phyloP scores from a whole-genome alignment of 2,113 vertebrate genomes.

The Hypocryptadius cinnamomeus region DNA sequence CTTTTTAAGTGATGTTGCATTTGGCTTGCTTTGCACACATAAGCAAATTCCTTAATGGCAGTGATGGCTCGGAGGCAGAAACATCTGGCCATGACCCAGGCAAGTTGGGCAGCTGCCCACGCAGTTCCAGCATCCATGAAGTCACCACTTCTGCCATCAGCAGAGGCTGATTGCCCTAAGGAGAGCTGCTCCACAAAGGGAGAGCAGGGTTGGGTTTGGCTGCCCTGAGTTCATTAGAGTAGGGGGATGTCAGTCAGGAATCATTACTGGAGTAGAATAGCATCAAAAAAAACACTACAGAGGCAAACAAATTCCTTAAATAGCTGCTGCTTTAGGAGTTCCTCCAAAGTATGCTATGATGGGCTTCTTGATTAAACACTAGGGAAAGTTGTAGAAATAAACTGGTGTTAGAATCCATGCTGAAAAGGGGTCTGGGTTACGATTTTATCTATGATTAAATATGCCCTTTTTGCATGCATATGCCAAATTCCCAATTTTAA shows the following conservation, averaged over 20 bases:
- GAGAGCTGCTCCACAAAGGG: neutral
- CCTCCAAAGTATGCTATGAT: neutral
- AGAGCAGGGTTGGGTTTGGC: neutral
- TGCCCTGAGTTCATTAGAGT: neutral
- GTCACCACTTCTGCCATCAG: neutral
- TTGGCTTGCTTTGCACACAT: neutral
- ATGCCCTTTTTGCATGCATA: neutral
- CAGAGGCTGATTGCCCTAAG: neutral
- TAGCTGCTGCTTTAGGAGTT: neutral
- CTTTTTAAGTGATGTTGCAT: neutral
- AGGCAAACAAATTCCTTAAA: neutral
- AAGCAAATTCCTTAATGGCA: constrained; percentile 2
- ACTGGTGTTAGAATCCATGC: neutral
- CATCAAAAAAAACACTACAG: neutral
- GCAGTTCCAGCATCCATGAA: neutral
- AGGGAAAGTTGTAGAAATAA: neutral
- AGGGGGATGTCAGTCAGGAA: neutral
- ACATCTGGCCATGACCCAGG: neutral
- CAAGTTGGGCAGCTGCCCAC: neutral
- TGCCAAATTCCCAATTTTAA: neutral
- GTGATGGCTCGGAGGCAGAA: neutral
- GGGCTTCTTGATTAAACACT: neutral
- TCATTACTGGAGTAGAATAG: neutral
- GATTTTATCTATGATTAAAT: neutral
- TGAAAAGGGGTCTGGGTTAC: neutral